Percentiles rank a stretch among this genome's conserved stretches.
These are phyloP conservation scores for Pollenia amentaria DNA, from an alignment of 2,888 invertebrate genomes.

Conservation along the genomic window DNA sequence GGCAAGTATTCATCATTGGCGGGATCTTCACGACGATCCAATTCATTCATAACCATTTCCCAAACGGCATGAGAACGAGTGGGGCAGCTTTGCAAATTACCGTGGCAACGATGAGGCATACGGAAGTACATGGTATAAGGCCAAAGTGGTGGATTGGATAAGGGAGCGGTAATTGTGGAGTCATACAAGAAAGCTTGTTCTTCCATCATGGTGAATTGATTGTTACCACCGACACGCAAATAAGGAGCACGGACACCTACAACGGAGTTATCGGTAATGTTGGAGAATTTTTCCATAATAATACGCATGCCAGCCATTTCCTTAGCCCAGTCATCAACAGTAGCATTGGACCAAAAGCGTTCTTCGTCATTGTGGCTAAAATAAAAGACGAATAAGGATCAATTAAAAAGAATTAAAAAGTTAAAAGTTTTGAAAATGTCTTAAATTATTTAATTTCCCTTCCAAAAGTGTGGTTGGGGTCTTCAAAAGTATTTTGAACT, in stretches of 20 bases:
- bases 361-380: conserved; percentile 94
- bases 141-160: conserved; percentile 97
- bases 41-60: conserved; percentile 98
- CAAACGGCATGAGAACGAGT: conserved; percentile 96
- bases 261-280: conserved; percentile 95
- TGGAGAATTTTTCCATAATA: conserved; percentile 94
- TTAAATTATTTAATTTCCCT: not conserved
- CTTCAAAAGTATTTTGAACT: conserved; percentile 83
- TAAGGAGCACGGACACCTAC: conserved; percentile 96
- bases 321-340: conserved; percentile 96
- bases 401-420: not conserved
- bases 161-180: conserved; percentile 96
- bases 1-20: conserved; percentile 94
- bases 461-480: not conserved
- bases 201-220: conserved; percentile 99
- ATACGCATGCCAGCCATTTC: conserved; percentile 98
- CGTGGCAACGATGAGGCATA: conserved; percentile 97
- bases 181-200: conserved; percentile 98
- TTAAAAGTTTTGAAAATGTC: not conserved
- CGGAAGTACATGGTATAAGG: conserved; percentile 99
- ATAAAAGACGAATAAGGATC: conserved; percentile 10
- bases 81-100: conserved; percentile 95
- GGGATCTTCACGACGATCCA: conserved; percentile 96
- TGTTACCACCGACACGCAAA: conserved; percentile 96
- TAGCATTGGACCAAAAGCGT: conserved; percentile 96